These are phyloP conservation scores for Beaufortia kweichowensis DNA, from an alignment of 2,113 vertebrate species.

Conservation along the genomic window DNA sequence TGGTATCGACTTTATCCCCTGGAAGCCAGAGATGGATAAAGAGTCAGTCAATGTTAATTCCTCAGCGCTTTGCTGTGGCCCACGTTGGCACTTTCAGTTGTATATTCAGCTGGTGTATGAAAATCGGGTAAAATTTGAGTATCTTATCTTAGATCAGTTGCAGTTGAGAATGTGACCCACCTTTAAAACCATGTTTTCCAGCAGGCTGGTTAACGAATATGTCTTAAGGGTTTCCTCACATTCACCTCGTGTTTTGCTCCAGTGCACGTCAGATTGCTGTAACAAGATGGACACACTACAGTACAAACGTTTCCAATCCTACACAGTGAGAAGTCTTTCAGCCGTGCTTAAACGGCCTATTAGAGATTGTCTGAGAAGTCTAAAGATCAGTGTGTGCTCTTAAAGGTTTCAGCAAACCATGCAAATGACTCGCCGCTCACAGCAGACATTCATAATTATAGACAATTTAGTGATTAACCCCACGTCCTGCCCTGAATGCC, in stretches of 20 bases:
- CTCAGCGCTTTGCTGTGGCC: neutral
- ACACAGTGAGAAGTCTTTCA: neutral
- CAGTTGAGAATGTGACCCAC: too few relatives aligned
- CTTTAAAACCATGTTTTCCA: too few relatives aligned
- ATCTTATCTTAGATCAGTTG: conserved; percentile 2
- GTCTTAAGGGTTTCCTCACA: neutral
- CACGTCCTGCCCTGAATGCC: conserved; percentile 40
- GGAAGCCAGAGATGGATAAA: conserved; percentile 31
- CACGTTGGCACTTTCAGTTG: neutral
- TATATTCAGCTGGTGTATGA: neutral
- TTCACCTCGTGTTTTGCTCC: neutral
- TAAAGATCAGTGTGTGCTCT: neutral
- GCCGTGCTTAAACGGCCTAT: neutral
- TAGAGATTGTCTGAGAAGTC: conserved; percentile 17
- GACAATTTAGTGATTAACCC: conserved; percentile 51
- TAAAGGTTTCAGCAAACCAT: conserved; percentile 15
- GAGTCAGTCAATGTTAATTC: conserved; percentile 42
- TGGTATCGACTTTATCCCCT: conserved; percentile 8
- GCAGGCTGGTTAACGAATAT: too few relatives aligned
- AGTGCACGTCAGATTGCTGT: neutral
- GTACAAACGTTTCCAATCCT: neutral
- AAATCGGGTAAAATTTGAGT: neutral
- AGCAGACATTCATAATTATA: conserved; percentile 51
- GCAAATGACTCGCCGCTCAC: conserved; percentile 5
- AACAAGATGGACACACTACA: neutral